These are phyloP conservation scores for Acanthacorydalis orientalis DNA, from an alignment of 2,888 invertebrate species.

Conservation along the genomic window DNA sequence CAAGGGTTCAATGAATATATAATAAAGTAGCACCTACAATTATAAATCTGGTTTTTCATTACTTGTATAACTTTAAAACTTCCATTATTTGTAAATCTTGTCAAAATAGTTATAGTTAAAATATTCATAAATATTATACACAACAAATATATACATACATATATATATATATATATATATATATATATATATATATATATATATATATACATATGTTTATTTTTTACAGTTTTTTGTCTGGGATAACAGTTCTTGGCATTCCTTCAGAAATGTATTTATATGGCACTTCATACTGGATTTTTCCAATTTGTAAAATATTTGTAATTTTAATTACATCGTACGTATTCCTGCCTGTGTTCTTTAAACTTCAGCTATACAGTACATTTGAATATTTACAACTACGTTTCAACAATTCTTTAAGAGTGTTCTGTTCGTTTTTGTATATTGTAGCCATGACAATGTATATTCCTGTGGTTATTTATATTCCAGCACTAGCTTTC, in stretches of 20 bases:
- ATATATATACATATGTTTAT: not conserved
- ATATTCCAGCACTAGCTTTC: conserved; percentile 52
- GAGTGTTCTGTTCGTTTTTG: conserved; percentile 40
- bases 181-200: too few relatives aligned
- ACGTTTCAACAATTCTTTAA: conserved; percentile 40
- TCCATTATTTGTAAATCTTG: too few relatives aligned
- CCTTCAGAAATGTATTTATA: conserved; percentile 58
- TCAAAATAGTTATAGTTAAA: too few relatives aligned
- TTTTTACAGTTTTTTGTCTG: conserved; percentile 47
- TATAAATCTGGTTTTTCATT: too few relatives aligned
- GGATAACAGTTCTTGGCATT: conserved; percentile 54
- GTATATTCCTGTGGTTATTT: conserved; percentile 47
- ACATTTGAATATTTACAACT: conserved; percentile 51
- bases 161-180: too few relatives aligned
- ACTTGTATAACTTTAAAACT: too few relatives aligned
- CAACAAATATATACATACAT: not conserved
- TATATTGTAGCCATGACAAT: conserved; percentile 39
- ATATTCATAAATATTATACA: too few relatives aligned
- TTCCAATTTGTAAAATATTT: conserved; percentile 25
- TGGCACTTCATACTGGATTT: conserved; percentile 44
- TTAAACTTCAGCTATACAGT: conserved; percentile 49
- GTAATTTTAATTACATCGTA: conserved; percentile 20
- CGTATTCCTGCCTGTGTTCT: conserved; percentile 46
- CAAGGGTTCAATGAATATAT: too few relatives aligned
- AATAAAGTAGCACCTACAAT: too few relatives aligned